Percentiles rank a stretch among this genome's conserved stretches.
phyloP scores from a whole-genome alignment of 2,797 vertebrate species.

The Lithobates pipiens region DNA sequence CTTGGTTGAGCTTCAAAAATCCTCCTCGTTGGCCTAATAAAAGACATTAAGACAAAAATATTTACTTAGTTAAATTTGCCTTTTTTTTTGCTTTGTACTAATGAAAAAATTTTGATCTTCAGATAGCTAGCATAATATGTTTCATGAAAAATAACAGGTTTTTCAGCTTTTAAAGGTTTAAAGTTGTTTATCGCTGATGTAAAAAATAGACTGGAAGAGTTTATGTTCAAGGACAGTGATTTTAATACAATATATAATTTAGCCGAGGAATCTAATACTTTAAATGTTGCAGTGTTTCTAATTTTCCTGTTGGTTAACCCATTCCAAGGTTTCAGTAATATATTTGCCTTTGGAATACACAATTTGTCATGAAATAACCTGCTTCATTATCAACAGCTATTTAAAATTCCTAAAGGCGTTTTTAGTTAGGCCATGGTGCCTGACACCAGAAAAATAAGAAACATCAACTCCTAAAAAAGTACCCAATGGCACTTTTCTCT shows the following conservation, averaged over 20 bases:
- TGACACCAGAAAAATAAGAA: neutral
- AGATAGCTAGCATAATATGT: no score
- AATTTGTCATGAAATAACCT: neutral
- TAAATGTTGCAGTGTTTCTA: no score
- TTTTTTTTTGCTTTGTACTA: neutral
- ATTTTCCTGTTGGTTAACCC: neutral
- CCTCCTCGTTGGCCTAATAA: neutral
- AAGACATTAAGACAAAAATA: neutral
- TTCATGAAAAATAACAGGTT: no score
- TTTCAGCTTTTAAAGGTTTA: no score
- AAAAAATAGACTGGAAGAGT: no score
- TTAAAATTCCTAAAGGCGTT: neutral
- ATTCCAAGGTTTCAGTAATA: conserved; percentile 23
- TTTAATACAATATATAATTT: no score
- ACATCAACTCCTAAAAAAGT: neutral
- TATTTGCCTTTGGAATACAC: neutral
- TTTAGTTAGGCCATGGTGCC: neutral
- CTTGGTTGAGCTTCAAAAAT: neutral
- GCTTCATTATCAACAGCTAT: neutral
- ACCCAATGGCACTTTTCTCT: no score
- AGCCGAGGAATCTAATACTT: no score
- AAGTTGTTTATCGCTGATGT: no score
- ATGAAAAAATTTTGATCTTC: neutral
- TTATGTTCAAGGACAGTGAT: no score
- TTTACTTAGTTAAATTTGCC: no score